phyloP scores from a whole-genome alignment of 2,797 vertebrate species.

The Phylloscopus collybita region DNA sequence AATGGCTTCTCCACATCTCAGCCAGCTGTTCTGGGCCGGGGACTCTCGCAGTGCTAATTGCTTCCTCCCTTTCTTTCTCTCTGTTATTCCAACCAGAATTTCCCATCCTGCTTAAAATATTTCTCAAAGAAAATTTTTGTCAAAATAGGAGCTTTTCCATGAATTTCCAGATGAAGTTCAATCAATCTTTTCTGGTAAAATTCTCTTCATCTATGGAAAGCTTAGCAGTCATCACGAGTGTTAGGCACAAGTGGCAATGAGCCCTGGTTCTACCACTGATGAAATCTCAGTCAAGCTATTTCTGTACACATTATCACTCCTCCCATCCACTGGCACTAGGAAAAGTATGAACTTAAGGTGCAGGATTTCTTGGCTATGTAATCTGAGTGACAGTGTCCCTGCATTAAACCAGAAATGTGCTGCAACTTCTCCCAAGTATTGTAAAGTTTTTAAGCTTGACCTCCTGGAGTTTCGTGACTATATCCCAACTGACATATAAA shows the following conservation, averaged over 20 bases:
- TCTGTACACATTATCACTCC: neutral
- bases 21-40: neutral
- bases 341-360: neutral
- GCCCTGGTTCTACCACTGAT: neutral
- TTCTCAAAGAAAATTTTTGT: neutral
- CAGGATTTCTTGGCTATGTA: neutral
- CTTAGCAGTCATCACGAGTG: neutral
- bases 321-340: neutral
- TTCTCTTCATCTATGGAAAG: neutral
- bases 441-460: neutral
- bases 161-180: neutral
- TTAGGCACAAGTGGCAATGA: neutral
- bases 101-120: neutral
- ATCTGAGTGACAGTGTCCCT: neutral
- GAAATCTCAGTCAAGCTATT: neutral
- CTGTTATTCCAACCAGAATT: neutral
- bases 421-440: neutral
- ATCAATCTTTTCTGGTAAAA: neutral
- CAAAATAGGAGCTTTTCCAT: neutral
- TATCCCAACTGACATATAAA: neutral
- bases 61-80: neutral
- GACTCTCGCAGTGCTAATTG: neutral
- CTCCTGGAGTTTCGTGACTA: rapidly evolving
- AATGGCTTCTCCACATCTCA: neutral
- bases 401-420: neutral